Percentiles rank a stretch among this genome's conserved stretches.
Conservation (phyloP, 2,888 invertebrate species). For the Lithophane socia region DNA sequence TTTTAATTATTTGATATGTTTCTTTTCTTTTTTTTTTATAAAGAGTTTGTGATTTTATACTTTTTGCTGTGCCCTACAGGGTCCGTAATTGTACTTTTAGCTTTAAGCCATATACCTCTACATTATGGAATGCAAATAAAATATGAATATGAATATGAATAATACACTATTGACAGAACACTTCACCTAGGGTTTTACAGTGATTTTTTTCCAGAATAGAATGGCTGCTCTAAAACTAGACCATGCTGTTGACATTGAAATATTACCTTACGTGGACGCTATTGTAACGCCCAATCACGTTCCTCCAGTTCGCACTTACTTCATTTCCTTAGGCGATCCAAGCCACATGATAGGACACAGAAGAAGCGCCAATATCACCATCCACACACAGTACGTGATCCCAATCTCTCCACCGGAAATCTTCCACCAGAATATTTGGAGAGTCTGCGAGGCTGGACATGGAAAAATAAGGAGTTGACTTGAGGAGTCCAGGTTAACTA, state of each 20-base stretch:
- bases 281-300: neutral
- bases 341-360: conserved; percentile 96
- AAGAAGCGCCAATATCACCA: conserved; percentile 93
- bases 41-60: too few species aligned
- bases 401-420: conserved; percentile 92
- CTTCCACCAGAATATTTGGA: conserved; percentile 94
- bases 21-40: too few species aligned
- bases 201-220: too few species aligned
- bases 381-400: conserved; percentile 95
- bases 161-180: too few species aligned
- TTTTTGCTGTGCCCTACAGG: too few species aligned
- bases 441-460: conserved; percentile 93
- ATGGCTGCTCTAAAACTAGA: neutral
- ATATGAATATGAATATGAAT: too few species aligned
- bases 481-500: neutral
- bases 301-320: conserved; percentile 89
- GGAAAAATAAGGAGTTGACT: conserved; percentile 3
- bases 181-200: too few species aligned
- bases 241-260: neutral
- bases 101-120: too few species aligned
- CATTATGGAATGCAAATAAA: too few species aligned
- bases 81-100: too few species aligned
- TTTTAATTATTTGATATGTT: too few species aligned
- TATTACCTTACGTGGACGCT: neutral
- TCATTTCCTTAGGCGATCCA: conserved; percentile 97